Evolutionary conservation across 37 sponge, comb jelly and placozoan species (phyloP), one percentile per base, ranked within the genome.

Genomic region (Petrosia ficiformis): DNA sequence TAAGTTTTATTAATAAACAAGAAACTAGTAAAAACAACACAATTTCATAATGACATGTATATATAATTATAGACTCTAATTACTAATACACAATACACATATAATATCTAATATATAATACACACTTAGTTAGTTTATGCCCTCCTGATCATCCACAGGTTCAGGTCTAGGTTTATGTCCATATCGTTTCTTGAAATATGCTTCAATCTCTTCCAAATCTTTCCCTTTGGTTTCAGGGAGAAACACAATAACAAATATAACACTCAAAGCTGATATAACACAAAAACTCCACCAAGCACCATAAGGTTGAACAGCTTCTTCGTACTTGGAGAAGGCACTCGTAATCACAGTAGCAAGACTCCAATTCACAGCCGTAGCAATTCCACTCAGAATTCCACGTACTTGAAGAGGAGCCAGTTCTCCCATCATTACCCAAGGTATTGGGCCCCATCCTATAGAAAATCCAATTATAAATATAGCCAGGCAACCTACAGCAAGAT

Each of bases 151-250:
- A n/a, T n/a, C n/a, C n/a, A n/a, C n/a, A n/a, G n/a, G n/a, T n/a
- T n/a, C n/a, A n/a, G n/a, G n/a, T n/a, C n/a, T n/a, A n/a, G n/a
- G n/a, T n/a, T n/a, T n/a, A n/a, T n/a, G n/a, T n/a, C n/a, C n/a
- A n/a, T n/a, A n/a, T n/a, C n/a, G n/a, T n/a, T n/a, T n/a, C n/a
- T n/a, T n/a, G n/a, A 48, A 16, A 48, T 48, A 10, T 19, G 14
- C 14, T 48, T 19, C 73, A 24, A 72, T 72, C 41, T 72, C 4
- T 44, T 72, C 52, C n/a, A 72, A 31, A 6, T 21, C 19, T 57
- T 31, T 14, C 4, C 73, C 73, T 44, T 72, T 72, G 33, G 73
- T 72, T 31, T 72, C 73, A 8, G 73, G 73, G 25, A 72, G 25
- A 14, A 42, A 42, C 8, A 69, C 10, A 24, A 10, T 4, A 4